Evolutionary conservation across 2,797 vertebrate genomes (phyloP), one percentile per base, ranked within the genome.

Genomic region (Rhabdophis nuchalis): DNA sequence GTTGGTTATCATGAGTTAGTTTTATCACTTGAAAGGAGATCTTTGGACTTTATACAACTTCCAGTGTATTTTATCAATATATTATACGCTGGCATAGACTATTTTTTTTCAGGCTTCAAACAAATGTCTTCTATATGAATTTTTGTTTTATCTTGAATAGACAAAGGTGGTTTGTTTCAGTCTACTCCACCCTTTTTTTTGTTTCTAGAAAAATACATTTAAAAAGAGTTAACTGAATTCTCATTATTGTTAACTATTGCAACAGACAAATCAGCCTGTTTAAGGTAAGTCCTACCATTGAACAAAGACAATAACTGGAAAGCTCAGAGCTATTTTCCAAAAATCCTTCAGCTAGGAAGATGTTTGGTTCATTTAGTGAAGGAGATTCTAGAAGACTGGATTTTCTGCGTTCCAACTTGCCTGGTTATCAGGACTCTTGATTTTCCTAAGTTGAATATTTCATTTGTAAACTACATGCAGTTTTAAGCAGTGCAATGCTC

Each of bases 11-110:
- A 85, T 58, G 85, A 86, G 64, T 61, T 94, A 46, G 88, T 95
- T 95, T 95, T 96, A 95, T 93, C 93, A 96, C 92, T 96, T 97
- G 90, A 97, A 97, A 97, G 88, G 29, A 88, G 95, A 96, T 94
- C 92, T 96, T 96, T 97, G 92, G 94, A 93, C 89, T 95, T 95
- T 94, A 94, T 85, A 46, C 96, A 93, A 93, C 88, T 96, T 16
- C 92, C 85, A 11, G 86, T 94, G 53, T 72, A 32, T 92, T 96
- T 96, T 95, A 92, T 94, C 91, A 95, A 96, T 95, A 85, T 53
- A 56, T 46, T 91, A 87, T 0, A 50, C 77, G 60, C 56, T 86
- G 77, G 0, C 1, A 93, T 90, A 96, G 90, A 94, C 61, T 90
- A 89, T 88, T 93, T 56, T 93, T 54, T 94, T 95, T 36, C 56